Evolutionary conservation across 1,140 invertebrate species (phyloP).

Genomic region (Apis mellifera): DNA sequence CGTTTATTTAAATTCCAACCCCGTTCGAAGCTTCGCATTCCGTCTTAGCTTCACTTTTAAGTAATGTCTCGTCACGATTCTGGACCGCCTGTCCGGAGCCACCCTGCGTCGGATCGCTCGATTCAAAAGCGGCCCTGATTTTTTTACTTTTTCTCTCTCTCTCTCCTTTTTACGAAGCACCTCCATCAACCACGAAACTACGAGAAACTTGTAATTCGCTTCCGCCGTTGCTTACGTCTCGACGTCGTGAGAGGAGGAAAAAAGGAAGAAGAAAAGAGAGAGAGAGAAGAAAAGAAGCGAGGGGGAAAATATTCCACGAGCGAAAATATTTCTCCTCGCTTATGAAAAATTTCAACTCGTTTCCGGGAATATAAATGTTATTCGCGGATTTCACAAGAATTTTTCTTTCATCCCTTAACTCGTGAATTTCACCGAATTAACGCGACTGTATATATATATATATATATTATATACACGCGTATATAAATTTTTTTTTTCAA

Average conservation of each 20-base stretch:
- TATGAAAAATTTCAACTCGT: neutral
- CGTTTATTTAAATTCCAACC: constrained; percentile 9
- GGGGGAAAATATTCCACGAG: too few relatives aligned
- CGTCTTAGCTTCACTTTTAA: too few relatives aligned
- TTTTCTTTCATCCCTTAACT: too few relatives aligned
- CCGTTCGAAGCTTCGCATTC: neutral
- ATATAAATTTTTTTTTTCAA: too few relatives aligned
- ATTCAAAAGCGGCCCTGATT: constrained; percentile 19
- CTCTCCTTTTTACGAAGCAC: neutral
- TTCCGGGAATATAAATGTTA: neutral
- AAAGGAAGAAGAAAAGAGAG: too few relatives aligned
- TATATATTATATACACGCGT: too few relatives aligned
- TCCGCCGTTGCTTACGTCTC: neutral
- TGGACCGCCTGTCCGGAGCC: neutral
- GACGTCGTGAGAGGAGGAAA: neutral
- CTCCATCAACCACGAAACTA: neutral
- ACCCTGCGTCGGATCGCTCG: neutral
- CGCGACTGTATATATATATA: too few relatives aligned
- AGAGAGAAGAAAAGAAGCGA: too few relatives aligned
- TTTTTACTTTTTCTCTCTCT: neutral
- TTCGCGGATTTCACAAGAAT: too few relatives aligned
- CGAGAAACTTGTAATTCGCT: constrained; percentile 8
- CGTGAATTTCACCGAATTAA: neutral
- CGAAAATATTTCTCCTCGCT: too few relatives aligned
- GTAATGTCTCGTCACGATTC: neutral